Evolutionary conservation across 2,888 invertebrate species (phyloP), one percentile per base, ranked within the genome.

Genomic region (Patella caerulea): DNA sequence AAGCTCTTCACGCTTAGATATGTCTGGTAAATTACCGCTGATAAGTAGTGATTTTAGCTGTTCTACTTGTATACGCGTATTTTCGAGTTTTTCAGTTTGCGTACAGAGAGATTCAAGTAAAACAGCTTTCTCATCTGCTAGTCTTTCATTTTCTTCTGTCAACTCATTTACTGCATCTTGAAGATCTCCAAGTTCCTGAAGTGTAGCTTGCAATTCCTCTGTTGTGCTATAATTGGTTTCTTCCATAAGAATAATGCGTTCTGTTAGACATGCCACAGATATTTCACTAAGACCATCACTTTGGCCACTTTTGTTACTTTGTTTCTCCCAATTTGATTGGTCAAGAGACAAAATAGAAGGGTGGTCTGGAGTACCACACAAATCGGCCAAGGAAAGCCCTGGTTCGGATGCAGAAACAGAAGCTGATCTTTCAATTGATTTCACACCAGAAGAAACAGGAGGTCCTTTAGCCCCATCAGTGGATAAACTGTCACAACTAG

Each of bases 181-280:
- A 65, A 98, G 93, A 91, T 98, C 97, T 14, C 96, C 95, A 81
- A 97, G 93, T 92, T 98, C 98, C 86, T 97, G 97, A 72, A 98
- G 93, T 0, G 98, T 98, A 0, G 98, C 98, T 92, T 98, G 97
- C 11, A 91, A 85, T 81, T 91, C 91, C 82, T 91, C 91, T 80
- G 88, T 91, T 3, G 91, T 91, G 78, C 90, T 89, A 86, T 96
- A 95, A 89, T 96, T 96, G 24, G 96, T 96, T 91, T 96, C 96
- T 91, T 96, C 96, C 96, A 96, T 97, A 92, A 97, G 96, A 91
- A 96, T 94, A 87, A 98, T 97, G 89, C 97, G 94, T 91, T 98
- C 98, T 92, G 98, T 98, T 19, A 91, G 93, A 91, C 97, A 97
- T 29, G 97, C 97, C 82, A 98, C 96, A 4, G 93, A 93, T 78